A percentile compares a stretch with the other conserved stretches of the same genome.
Evolutionary conservation across 2,797 vertebrate genomes (phyloP).

Genomic region (Gephyroberyx darwinii): DNA sequence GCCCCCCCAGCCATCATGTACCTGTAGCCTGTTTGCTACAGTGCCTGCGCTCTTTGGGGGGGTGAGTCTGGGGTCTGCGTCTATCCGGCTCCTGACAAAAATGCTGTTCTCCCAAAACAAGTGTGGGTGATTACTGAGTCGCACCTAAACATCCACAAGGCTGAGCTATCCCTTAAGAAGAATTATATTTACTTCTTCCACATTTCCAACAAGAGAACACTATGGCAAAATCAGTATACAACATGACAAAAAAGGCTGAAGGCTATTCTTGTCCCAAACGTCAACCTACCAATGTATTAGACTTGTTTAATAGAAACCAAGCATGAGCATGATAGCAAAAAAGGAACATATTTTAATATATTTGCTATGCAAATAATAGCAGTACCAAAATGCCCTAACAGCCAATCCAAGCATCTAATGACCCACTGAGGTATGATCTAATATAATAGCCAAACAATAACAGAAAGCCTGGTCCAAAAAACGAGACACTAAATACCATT

Average conservation of each 20-base stretch:
- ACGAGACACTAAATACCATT: constrained; percentile 26
- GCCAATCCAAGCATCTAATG: constrained; percentile 63
- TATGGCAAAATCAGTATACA: not conserved
- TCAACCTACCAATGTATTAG: constrained; percentile 28
- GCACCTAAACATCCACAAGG: constrained; percentile 14
- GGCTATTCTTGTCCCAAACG: constrained; percentile 36
- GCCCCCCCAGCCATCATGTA: not conserved
- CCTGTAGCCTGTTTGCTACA: constrained; percentile 11
- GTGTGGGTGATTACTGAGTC: not conserved
- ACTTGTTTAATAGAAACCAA: constrained; percentile 14
- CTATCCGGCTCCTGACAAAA: constrained; percentile 12
- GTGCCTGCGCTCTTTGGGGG: not conserved
- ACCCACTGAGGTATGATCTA: constrained; percentile 52
- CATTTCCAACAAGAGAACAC: constrained; percentile 8
- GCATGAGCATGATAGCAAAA: constrained; percentile 45
- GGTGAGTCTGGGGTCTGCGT: not conserved
- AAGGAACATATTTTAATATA: constrained; percentile 50
- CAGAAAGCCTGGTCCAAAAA: constrained; percentile 28
- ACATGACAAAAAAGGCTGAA: not conserved
- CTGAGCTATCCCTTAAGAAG: not conserved
- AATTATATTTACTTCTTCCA: constrained; percentile 21
- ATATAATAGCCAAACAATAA: constrained; percentile 39
- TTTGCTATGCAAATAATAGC: constrained; percentile 45
- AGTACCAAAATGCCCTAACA: constrained; percentile 29
- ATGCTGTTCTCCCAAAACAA: not conserved